Percentiles rank a stretch among this genome's conserved stretches.
Evolutionary conservation across 2,888 invertebrate genomes (phyloP).

Genomic region (Caenorhabditis macrosperma): DNA sequence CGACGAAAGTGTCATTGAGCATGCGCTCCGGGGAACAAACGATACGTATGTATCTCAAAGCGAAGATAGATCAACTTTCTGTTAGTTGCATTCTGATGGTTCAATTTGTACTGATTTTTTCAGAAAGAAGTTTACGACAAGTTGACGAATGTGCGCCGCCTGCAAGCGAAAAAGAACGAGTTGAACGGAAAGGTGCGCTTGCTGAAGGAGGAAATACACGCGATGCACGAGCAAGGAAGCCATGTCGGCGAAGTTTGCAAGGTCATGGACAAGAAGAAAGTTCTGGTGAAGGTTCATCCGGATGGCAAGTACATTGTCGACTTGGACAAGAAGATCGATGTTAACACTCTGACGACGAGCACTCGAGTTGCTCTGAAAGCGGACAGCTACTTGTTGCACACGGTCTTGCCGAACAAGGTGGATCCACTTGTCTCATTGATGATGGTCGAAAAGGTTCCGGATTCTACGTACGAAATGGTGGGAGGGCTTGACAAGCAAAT

Average conservation of each 20-base stretch:
- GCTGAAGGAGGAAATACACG: constrained; percentile 95
- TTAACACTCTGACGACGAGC: constrained; percentile 96
- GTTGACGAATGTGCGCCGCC: constrained; percentile 93
- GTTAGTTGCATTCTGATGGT: too few relatives aligned
- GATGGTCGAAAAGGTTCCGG: constrained; percentile 99
- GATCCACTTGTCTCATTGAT: constrained; percentile 98
- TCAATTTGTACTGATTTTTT: constrained; percentile 48
- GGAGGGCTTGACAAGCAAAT: constrained; percentile 99
- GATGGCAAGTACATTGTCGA: constrained; percentile 99
- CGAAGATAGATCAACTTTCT: neutral
- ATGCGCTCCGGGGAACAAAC: too few relatives aligned
- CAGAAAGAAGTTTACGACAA: constrained; percentile 94
- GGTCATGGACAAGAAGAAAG: constrained; percentile 99
- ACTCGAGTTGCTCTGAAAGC: constrained; percentile 97
- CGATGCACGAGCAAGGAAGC: constrained; percentile 95
- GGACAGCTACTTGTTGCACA: constrained; percentile 98
- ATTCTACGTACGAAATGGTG: constrained; percentile 99
- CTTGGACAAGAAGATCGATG: constrained; percentile 98
- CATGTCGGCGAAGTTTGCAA: constrained; percentile 99
- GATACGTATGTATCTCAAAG: neutral
- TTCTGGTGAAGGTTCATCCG: constrained; percentile 97
- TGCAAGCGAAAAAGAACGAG: constrained; percentile 98
- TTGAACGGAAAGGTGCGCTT: constrained; percentile 98
- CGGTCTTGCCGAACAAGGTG: constrained; percentile 97
- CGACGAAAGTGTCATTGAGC: too few relatives aligned